Evolutionary conservation across 2,888 invertebrate genomes (phyloP).

Genomic region (Drosophila quinaria): DNA sequence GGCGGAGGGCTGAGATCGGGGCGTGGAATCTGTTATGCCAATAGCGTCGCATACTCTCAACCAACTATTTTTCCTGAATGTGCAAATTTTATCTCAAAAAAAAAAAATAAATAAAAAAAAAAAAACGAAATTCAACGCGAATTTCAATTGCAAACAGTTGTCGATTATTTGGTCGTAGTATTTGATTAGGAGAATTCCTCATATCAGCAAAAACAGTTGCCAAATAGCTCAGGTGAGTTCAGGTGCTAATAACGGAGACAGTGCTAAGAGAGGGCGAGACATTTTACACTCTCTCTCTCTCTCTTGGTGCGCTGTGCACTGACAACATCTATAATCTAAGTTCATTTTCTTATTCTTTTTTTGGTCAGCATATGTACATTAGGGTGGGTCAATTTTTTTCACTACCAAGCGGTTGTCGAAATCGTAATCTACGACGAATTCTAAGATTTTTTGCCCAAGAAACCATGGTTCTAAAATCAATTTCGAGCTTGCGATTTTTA

Average conservation of each 20-base stretch:
- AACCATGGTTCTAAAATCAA: too few species aligned
- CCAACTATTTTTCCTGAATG: conserved; percentile 16
- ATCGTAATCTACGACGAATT: too few species aligned
- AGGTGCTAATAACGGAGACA: neutral
- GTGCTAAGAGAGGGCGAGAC: neutral
- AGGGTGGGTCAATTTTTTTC: too few species aligned
- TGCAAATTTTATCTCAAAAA: conserved; percentile 50
- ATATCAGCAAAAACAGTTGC: conserved; percentile 50
- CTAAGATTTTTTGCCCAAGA: too few species aligned
- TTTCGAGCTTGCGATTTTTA: too few species aligned
- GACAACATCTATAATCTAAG: neutral
- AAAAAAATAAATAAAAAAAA: conserved; percentile 16
- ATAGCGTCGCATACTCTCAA: neutral
- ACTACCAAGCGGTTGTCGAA: too few species aligned
- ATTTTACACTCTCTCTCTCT: conserved; percentile 1
- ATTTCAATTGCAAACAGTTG: conserved; percentile 72
- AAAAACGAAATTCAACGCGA: conserved; percentile 40
- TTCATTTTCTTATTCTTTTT: neutral
- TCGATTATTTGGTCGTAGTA: conserved; percentile 65
- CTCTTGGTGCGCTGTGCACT: too few species aligned
- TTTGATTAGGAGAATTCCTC: conserved; percentile 60
- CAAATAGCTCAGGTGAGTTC: conserved; percentile 21
- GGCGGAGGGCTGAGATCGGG: neutral
- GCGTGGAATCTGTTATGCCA: neutral
- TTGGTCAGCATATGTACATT: neutral